Evolutionary conservation across 2,888 invertebrate species (phyloP).

Genomic region (Habrosyne pyritoides): DNA sequence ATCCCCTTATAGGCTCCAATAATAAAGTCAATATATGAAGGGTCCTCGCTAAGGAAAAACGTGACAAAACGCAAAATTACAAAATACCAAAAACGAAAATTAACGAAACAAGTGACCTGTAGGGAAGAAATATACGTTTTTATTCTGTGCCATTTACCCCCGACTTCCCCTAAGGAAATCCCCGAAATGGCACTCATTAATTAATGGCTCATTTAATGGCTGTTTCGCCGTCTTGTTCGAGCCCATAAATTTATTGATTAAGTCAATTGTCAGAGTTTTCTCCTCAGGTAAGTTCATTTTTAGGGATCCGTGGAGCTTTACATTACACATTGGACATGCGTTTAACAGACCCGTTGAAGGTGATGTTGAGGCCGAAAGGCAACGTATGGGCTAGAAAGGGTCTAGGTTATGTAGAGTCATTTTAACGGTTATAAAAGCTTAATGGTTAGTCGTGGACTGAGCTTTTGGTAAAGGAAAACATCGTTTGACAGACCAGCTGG

Average conservation of each 20-base stretch:
- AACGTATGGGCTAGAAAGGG: too few relatives aligned
- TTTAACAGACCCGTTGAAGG: too few relatives aligned
- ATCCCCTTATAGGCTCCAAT: too few relatives aligned
- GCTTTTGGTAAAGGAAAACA: too few relatives aligned
- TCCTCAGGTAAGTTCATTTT: conserved; percentile 11
- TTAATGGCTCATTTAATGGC: conserved; percentile 42
- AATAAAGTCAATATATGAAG: too few relatives aligned
- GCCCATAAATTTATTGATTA: conserved; percentile 32
- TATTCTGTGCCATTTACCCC: conserved; percentile 9
- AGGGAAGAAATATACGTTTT: conserved; percentile 5
- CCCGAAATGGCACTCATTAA: conserved; percentile 34
- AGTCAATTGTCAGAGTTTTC: conserved; percentile 9
- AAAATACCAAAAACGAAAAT: background rate
- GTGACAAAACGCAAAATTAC: background rate
- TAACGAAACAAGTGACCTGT: background rate
- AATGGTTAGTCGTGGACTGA: too few relatives aligned
- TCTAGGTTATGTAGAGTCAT: too few relatives aligned
- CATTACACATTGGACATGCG: too few relatives aligned
- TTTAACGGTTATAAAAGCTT: too few relatives aligned
- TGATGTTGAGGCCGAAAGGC: too few relatives aligned
- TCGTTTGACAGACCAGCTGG: too few relatives aligned
- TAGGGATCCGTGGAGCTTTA: background rate
- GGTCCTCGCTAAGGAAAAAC: background rate
- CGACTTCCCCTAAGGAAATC: conserved; percentile 19
- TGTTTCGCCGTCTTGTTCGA: conserved; percentile 30